Base-by-base conservation (phyloP, 2,113 vertebrate species). In the Pelvicachromis taeniatus region DNA sequence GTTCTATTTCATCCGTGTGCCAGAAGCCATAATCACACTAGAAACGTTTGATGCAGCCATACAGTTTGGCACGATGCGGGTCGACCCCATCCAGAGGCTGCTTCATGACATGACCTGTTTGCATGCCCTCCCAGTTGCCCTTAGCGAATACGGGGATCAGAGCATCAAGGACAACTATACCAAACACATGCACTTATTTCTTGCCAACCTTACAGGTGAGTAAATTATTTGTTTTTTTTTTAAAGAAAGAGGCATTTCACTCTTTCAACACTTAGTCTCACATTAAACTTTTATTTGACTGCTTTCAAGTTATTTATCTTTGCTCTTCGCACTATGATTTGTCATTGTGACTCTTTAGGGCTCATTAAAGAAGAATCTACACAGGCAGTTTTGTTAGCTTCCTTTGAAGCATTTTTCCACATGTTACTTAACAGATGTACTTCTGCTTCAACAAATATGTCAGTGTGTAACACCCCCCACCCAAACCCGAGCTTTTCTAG, bases 181-280 rank as follows among this genome's bases (percentile, higher is more conserved):
- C 54, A 91, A 93, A 38, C 91, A 96, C 38, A 88, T 97, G 87
- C 96, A 98, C 81, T 94, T 92, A 82, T 97, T 96, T 89, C 90
- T 97, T 53, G 92, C 95, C 38, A 91, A 85, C 35, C 94, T 98
- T 63, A 97, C 96, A 93, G 97, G 97, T 98, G 84, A 12, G 90
- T 85, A 33, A 19, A 78, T 48, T 4, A 2, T 12, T 10, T 8
- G 6, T 31, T 31, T 31, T 82, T 5, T 4, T 17, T 7, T 6
- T 16, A 21, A 58, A 26, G 53, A 53, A 31, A 9, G 7, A 45
- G 6, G n/a, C 17, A 0, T 45, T 52, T 50, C 19, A 50, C 14
- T 31, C 8, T 50, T 77, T 50, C 12, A 42, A 19, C 6, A 80
- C 4, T 33, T 31, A 52, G 23, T 4, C n/a, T 48, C 23, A 73